A percentile compares a stretch with the other conserved stretches of the same genome.
phyloP scores from a whole-genome alignment of 2,888 invertebrate species.

The Carabus problematicus region DNA sequence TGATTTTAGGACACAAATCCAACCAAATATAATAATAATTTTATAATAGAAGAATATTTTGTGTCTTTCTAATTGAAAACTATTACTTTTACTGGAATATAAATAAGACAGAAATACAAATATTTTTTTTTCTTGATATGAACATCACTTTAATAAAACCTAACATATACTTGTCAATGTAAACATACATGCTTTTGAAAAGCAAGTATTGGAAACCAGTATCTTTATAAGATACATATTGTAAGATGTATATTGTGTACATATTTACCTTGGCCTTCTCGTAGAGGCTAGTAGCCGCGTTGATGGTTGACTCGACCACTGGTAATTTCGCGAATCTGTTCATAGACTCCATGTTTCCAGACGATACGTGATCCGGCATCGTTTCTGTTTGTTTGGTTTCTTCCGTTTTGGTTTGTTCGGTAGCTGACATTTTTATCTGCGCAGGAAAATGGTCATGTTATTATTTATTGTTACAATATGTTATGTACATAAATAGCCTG shows the following conservation, averaged over 20 bases:
- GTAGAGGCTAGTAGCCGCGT: constrained; percentile 65
- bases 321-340: constrained; percentile 65
- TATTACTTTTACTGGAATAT: too few relatives aligned
- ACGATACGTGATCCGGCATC: constrained; percentile 30
- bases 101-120: too few relatives aligned
- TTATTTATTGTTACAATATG: too few relatives aligned
- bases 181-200: background rate
- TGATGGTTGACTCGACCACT: constrained; percentile 65
- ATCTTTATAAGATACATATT: background rate
- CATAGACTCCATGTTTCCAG: constrained; percentile 61
- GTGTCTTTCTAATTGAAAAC: too few relatives aligned
- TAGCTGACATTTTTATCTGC: constrained; percentile 47
- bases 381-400: constrained; percentile 35
- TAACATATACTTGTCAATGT: too few relatives aligned
- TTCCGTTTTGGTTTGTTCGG: constrained; percentile 30
- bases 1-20: too few relatives aligned
- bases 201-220: background rate
- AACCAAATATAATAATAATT: too few relatives aligned
- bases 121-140: too few relatives aligned
- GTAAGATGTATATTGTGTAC: background rate
- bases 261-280: constrained; percentile 65
- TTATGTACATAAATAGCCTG: too few relatives aligned
- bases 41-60: too few relatives aligned
- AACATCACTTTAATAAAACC: too few relatives aligned
- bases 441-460: background rate